Evolutionary conservation across 2,888 invertebrate genomes (phyloP).

Genomic region (Tipula helvola): DNA sequence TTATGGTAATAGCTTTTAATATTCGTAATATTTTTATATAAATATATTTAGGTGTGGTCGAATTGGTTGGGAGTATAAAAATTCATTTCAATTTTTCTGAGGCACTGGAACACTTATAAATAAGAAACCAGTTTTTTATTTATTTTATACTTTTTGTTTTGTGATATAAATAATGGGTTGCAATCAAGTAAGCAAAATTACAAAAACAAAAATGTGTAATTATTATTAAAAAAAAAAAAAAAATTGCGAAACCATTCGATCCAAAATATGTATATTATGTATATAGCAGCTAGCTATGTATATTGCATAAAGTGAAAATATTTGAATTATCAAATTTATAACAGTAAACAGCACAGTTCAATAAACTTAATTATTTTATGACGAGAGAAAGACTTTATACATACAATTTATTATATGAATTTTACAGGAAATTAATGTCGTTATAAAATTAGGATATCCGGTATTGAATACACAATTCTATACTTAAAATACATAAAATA

Average conservation of each 20-base stretch:
- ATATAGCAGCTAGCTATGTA: not conserved
- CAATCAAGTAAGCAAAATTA: not conserved
- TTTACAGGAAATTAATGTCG: not conserved
- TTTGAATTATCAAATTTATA: not conserved
- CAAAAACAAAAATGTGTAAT: not conserved
- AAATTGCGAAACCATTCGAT: not conserved
- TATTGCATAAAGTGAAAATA: not conserved
- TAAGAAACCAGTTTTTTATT: not conserved
- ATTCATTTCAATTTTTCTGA: not conserved
- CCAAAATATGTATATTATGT: not conserved
- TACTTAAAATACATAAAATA: not conserved
- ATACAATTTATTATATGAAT: not conserved
- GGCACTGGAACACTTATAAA: not conserved
- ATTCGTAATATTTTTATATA: not conserved
- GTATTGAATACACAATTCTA: slow-evolving; percentile 1
- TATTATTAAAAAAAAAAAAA: not conserved
- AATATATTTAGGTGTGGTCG: not conserved
- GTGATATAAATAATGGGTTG: not conserved
- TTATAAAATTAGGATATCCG: slow-evolving; percentile 7
- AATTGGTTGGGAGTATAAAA: not conserved
- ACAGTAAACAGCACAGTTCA: not conserved
- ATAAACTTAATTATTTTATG: not conserved
- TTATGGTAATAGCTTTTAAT: not conserved
- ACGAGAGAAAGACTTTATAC: not conserved
- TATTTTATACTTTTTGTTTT: not conserved